Evolutionary conservation across 2,113 vertebrate species (phyloP), one percentile per base, ranked within the genome.

Genomic region (Leptobrachium ailaonicum): DNA sequence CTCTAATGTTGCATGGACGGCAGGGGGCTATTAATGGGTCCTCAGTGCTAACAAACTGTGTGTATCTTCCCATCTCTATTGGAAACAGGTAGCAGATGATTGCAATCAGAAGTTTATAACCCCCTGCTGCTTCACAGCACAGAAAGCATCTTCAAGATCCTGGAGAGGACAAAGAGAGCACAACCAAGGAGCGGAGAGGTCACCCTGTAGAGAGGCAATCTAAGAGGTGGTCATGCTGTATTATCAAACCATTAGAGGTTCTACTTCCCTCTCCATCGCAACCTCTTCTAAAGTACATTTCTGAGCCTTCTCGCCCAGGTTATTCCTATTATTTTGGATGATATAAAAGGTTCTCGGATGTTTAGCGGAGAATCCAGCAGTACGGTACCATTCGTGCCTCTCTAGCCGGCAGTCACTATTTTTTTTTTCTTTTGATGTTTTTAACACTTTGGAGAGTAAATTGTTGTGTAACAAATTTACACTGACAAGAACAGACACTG

Each of bases 1-100:
- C 41, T 32, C 42, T 44, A 9, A 41, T 73, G 71, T 47, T 73
- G 41, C 43, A 13, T 14, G 14, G 66, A 47, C 71, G 20, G 64
- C 42, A 44, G 63, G 71, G 47, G 78, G 42, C 71, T 80, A 80
- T 74, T 80, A 80, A 20, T 4, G 71, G 47, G 47, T 67, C 50
- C 44, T 66, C 11, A 8, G 8, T 80, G 56, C 63, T 68, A 53
- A 44, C 71, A 56, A 66, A 47, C 60, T 71, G 43, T 41, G 64
- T 42, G 47, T 50, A 74, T 80, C 78, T 80, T 71, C 14, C 78
- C 71, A 73, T 68, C 71, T 58, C 78, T 47, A 64, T 40, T 66
- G 70, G 71, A 80, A 73, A 80, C 60, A 73, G 63, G 71, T 45
- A 74, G 64, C 40, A 68, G 71, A 80, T 80, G 78, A 80, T 80